Base-by-base conservation (phyloP, 2,797 vertebrate species). In the Mormyrops attenuatus region DNA sequence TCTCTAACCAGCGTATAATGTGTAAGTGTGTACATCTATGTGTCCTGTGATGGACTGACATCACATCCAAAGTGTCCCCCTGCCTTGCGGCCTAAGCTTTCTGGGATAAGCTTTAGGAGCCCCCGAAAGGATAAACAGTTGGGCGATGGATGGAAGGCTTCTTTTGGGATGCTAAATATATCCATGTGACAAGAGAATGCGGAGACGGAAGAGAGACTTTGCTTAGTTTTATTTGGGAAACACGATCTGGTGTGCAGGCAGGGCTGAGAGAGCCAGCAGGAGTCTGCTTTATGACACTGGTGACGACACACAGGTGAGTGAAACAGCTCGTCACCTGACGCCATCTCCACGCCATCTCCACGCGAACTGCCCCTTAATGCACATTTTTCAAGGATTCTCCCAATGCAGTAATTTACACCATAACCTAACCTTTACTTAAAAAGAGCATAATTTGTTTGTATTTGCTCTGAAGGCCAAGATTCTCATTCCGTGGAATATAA, bases 81-180 rank as follows among this genome's bases (percentile, higher is more conserved):
- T 13, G 4, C 69, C 15, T 17, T 1, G 3, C n/a, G 6, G 41
- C 77, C 41, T 82, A 22, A 7, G 17, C 77, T 22, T 38, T 34
- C 17, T 47, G 41, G 41, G 77, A 82, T 44, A 44, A 80, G 60
- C 8, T 66, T 11, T 66, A 66, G 60, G 60, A 22, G 38, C 15
- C 77, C 38, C 77, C 2, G 38, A 47, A 44, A 44, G 20, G 4
- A 44, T 82, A 47, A 82, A 47, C 38, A 47, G 77, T 82, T 82
- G 20, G 38, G 7, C 6, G 17, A 47, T 9, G 41, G 77, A 47
- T 20, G n/a, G 41, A 44, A 82, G 77, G 77, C 38, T 82, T 82
- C 77, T 82, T 82, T 47, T 44, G 17, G 77, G 77, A 82, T 47
- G 77, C 77, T 82, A 82, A 82, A 82, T 82, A 82, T 82, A 82